A percentile compares a stretch with the other conserved stretches of the same genome.
These are phyloP conservation scores for Eupithecia subfuscata DNA, from an alignment of 2,888 invertebrate species.

Conservation along the genomic window DNA sequence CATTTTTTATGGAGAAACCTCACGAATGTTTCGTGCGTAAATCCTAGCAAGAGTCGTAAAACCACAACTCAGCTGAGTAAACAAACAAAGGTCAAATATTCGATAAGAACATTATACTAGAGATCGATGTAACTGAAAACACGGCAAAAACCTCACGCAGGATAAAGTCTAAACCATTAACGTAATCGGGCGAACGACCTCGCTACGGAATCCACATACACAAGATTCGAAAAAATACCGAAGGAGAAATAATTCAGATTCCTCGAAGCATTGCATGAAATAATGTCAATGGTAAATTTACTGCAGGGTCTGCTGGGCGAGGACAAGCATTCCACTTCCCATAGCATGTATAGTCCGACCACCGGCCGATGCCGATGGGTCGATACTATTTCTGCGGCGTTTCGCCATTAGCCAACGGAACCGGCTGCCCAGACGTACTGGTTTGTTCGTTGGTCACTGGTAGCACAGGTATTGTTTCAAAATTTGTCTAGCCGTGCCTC, in stretches of 20 bases:
- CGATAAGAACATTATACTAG: conserved; percentile 37
- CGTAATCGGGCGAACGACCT: conserved; percentile 45
- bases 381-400: conserved; percentile 80
- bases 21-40: conserved; percentile 16
- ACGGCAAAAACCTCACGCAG: conserved; percentile 33
- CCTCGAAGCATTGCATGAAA: conserved; percentile 43
- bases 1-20: neutral
- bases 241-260: conserved; percentile 41
- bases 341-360: conserved; percentile 67
- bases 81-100: conserved; percentile 35
- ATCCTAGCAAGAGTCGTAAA: conserved; percentile 35
- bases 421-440: conserved; percentile 38
- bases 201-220: conserved; percentile 32
- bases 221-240: conserved; percentile 20
- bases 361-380: conserved; percentile 65
- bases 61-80: conserved; percentile 38
- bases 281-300: conserved; percentile 53
- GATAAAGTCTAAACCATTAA: conserved; percentile 35
- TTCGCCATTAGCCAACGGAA: conserved; percentile 63
- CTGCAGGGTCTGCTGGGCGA: conserved; percentile 64
- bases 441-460: conserved; percentile 45
- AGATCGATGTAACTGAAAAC: conserved; percentile 13
- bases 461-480: conserved; percentile 53
- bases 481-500: conserved; percentile 46
- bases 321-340: conserved; percentile 64